phyloP scores from a whole-genome alignment of 2,888 invertebrate species.

The Pyralis farinalis region DNA sequence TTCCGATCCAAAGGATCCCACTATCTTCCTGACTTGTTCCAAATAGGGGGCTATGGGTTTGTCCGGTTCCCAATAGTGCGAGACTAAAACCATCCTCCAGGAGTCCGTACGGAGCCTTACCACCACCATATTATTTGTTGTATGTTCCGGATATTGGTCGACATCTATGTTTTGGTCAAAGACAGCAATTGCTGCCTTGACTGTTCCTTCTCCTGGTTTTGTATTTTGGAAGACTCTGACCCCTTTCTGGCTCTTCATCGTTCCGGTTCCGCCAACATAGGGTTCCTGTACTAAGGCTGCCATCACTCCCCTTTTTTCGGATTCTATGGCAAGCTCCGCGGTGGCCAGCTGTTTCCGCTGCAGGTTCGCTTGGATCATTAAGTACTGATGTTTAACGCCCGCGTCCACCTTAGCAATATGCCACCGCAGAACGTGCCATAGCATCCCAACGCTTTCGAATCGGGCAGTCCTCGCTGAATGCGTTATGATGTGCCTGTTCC shows the following conservation, averaged over 20 bases:
- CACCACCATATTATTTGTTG: not conserved
- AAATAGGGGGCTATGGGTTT: conserved; percentile 8
- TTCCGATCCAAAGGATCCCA: not conserved
- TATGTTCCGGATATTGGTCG: not conserved
- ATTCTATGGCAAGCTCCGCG: conserved; percentile 3
- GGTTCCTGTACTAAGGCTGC: conserved; percentile 10
- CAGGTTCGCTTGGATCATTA: conserved; percentile 9
- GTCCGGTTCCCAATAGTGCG: conserved; percentile 6
- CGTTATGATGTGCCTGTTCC: conserved; percentile 2
- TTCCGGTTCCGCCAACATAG: conserved; percentile 1
- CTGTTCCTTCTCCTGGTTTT: not conserved
- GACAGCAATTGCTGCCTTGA: conserved; percentile 12
- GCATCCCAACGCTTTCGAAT: conserved; percentile 6
- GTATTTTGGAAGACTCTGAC: not conserved
- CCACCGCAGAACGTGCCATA: conserved; percentile 3
- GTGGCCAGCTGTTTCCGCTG: conserved; percentile 8
- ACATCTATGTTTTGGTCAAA: conserved; percentile 6
- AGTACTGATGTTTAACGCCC: not conserved
- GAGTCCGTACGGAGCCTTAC: not conserved
- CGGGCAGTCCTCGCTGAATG: conserved; percentile 6
- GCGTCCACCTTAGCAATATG: conserved; percentile 8
- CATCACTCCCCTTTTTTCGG: not conserved
- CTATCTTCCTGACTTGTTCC: not conserved
- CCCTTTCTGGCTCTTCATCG: not conserved
- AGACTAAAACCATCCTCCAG: not conserved